Base-by-base conservation (phyloP, 2,888 invertebrate genomes). In the Caenorhabditis virilis region DNA sequence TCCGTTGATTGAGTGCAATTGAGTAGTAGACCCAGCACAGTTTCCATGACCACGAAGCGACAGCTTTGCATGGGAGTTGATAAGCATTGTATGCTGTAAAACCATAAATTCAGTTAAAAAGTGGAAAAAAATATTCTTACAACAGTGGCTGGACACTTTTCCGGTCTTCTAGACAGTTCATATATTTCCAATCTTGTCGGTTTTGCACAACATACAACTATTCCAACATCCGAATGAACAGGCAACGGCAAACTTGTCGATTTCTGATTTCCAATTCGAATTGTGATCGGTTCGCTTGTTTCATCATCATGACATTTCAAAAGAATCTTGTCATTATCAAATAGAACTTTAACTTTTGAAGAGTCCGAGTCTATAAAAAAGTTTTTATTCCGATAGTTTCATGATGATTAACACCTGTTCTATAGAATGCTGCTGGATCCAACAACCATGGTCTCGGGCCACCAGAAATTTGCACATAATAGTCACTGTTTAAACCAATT, bases 371-470 rank as follows among this genome's bases (percentile, higher is more conserved):
- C 33, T 46, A 16, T 2, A 45, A 4, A 20, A 11, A 33, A 13
- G 9, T 7, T 15, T 45, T 23, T 22, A 48, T 1, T 49, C 16
- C 6, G 6, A 9, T 9, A 18, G 15, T 15, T 7, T 23, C 35
- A 47, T 4, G 23, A 30, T 9, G 13, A 30, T 9, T 51, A 30
- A 30, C 49, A 51, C 55, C 47, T 15, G 45, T 52, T 46, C 58
- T 58, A 50, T 62, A 78, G 56, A 65, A 71, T 16, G 62, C 49
- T 13, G 66, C 45, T 2, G 74, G 45, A 36, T 79, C 79, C 11
- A 72, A 51, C 30, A 76, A 35, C 78, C 78, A 79, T 1, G 78
- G 78, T 5, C 79, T 42, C 4, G 78, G 78, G 18, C 79, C 79
- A 6, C 78, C 79, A 7, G 51, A 48, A 23, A 77, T 20, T 2